Evolutionary conservation across 2,888 invertebrate genomes (phyloP).

Genomic region (Spodoptera littoralis): DNA sequence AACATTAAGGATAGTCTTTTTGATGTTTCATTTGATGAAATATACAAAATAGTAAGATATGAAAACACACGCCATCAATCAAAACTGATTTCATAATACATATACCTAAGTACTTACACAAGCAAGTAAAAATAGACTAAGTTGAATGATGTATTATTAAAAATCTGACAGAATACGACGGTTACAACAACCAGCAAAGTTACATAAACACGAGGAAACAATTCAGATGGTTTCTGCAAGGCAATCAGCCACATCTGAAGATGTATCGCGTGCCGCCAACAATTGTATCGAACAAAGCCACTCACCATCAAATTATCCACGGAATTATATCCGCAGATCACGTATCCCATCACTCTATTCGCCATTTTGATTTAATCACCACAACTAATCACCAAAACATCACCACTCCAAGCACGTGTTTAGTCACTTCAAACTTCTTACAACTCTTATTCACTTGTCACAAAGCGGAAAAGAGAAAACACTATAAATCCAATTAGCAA

Average conservation of each 20-base stretch:
- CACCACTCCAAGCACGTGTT: conserved; percentile 44
- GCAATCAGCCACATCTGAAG: conserved; percentile 12
- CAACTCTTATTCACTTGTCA: conserved; percentile 45
- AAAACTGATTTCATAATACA: no score
- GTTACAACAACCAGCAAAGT: conserved; percentile 5
- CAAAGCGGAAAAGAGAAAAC: conserved; percentile 55
- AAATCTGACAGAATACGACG: conserved; percentile 3
- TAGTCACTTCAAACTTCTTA: conserved; percentile 19
- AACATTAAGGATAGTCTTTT: no score
- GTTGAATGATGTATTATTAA: background rate
- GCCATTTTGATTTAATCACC: conserved; percentile 74
- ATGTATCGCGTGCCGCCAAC: conserved; percentile 42
- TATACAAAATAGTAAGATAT: no score
- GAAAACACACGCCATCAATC: no score
- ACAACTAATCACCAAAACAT: conserved; percentile 59
- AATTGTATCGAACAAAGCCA: conserved; percentile 24
- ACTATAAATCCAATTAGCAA: conserved; percentile 54
- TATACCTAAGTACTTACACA: no score
- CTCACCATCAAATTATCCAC: conserved; percentile 89
- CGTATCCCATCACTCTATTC: conserved; percentile 88
- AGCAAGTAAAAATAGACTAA: background rate
- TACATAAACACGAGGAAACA: conserved; percentile 27
- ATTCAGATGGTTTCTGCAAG: conserved; percentile 14
- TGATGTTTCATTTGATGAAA: no score
- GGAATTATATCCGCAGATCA: conserved; percentile 89